Base-by-base conservation (phyloP, 2,113 vertebrate species). In the Xiphias gladius region DNA sequence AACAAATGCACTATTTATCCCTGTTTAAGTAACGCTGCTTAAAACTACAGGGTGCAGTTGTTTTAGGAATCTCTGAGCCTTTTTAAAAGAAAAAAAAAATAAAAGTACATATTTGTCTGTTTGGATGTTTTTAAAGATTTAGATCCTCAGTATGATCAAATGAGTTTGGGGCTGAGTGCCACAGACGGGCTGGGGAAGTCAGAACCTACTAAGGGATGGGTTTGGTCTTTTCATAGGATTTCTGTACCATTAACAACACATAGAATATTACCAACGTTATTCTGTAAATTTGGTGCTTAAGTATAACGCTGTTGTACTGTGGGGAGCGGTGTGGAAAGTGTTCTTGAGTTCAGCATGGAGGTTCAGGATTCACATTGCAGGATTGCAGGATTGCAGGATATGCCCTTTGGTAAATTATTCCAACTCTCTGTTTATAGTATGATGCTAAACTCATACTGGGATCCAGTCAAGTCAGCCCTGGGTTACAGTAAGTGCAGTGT, bases 401-500 rank as follows among this genome's bases (percentile, higher is more conserved):
- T 55, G 28, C 16, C 32, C 17, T 61, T 24, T 43, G 10, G 5
- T 6, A 48, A 35, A 75, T 35, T 5, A 24, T 22, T 22, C 55
- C 37, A n/a, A 10, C 11, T 65, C 28, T 41, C 10, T 72, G 4
- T 9, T 55, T 57, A 24, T 30, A 17, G 20, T 28, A 16, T 37
- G 68, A 61, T 11, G 57, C 48, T 69, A 14, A 54, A 77, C 24
- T 59, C 59, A 26, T 17, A 43, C 30, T n/a, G 39, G 57, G 66
- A 17, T 64, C 22, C 65, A 63, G 73, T 83, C 54, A 22, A 52
- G 63, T 76, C 77, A 61, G 74, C 66, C 69, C 74, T 65, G 75
- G 80, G 70, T 89, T 76, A 68, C 64, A 65, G 74, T 59, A 37
- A 83, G 78, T 84, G 86, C 88, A 88, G 87, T 80, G 81, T 80